Conservation (phyloP, 2,113 vertebrate species). For the Jacana jacana region DNA sequence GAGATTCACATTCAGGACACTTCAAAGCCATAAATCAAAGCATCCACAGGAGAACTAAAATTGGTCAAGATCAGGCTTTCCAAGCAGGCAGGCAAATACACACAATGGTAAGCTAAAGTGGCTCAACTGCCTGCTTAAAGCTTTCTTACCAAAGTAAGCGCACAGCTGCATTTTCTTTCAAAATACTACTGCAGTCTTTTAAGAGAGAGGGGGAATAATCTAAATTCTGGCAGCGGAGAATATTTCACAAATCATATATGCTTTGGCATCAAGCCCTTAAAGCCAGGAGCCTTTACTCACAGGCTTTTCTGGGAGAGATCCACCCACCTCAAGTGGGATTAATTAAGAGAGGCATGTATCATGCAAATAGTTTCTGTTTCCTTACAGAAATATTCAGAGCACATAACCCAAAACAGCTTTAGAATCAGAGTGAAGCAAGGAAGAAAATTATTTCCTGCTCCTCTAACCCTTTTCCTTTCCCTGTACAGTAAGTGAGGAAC, state of each 20-base stretch:
- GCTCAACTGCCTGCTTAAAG: not conserved
- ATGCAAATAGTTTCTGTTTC: slow-evolving; percentile 59
- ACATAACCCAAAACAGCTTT: slow-evolving; percentile 59
- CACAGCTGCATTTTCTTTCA: slow-evolving; percentile 49
- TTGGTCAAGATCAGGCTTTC: slow-evolving; percentile 23
- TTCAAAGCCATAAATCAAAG: slow-evolving; percentile 56
- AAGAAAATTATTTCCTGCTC: slow-evolving; percentile 53
- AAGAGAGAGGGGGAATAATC: not conserved
- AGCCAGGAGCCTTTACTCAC: slow-evolving; percentile 47
- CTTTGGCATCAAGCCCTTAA: slow-evolving; percentile 27
- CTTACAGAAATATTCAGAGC: slow-evolving; percentile 53
- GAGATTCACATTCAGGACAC: slow-evolving; percentile 25
- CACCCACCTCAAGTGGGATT: slow-evolving; percentile 68
- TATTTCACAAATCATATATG: slow-evolving; percentile 55
- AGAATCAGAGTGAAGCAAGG: slow-evolving; percentile 42
- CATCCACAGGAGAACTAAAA: slow-evolving; percentile 3
- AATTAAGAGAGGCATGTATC: slow-evolving; percentile 65
- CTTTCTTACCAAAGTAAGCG: not conserved
- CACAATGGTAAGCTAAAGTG: not conserved
- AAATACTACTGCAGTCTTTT: slow-evolving; percentile 38
- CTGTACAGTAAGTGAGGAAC: not conserved
- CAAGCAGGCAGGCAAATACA: not conserved
- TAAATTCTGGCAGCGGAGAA: slow-evolving; percentile 11
- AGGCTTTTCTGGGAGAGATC: slow-evolving; percentile 56
- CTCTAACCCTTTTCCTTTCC: slow-evolving; percentile 10